Base-by-base conservation (phyloP, 2,797 vertebrate genomes). In the Esox masquinongy region DNA sequence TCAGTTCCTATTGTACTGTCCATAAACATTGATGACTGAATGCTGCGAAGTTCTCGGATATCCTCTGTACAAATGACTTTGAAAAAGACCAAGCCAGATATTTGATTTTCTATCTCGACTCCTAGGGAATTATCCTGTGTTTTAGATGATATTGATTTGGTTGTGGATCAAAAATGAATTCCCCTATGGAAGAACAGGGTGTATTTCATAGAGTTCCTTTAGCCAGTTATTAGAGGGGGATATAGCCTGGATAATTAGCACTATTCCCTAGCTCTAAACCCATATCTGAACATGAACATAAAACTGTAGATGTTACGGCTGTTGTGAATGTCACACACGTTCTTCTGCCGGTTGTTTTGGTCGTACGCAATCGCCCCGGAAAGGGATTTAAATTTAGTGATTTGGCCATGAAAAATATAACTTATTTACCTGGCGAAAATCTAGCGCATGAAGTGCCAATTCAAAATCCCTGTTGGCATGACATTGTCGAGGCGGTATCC, bases 321-420 rank as follows among this genome's bases (percentile, higher is more conserved):
- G 77, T 70, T 80, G 78, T 74, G 78, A 85, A 79, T 83, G 79
- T 77, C 51, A 84, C 71, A 71, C 72, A 73, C 71, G 73, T 75
- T 81, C 64, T 79, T 83, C 72, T 56, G 80, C 39, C 31, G 7
- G 70, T 91, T 91, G 86, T 82, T 79, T 84, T 87, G 90, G 74
- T 84, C 74, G 77, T 24, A 61, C 82, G 84, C 76, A 86, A 88
- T 74, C 68, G 51, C 11, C 50, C 39, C 75, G 49, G 71, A 77
- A 80, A 75, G 76, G 74, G 70, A 61, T 79, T 75, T 87, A 53
- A 53, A 77, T 78, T 84, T 80, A 72, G 75, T 76, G 75, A 81
- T 82, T 81, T 76, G 39, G 34, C 16, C 31, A 68, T 82, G 80
- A 85, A 80, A 74, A 73, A 67, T 29, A 74, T 3, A 77, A 72